phyloP scores from a whole-genome alignment of 2,888 invertebrate genomes.

The Melieria picta region DNA sequence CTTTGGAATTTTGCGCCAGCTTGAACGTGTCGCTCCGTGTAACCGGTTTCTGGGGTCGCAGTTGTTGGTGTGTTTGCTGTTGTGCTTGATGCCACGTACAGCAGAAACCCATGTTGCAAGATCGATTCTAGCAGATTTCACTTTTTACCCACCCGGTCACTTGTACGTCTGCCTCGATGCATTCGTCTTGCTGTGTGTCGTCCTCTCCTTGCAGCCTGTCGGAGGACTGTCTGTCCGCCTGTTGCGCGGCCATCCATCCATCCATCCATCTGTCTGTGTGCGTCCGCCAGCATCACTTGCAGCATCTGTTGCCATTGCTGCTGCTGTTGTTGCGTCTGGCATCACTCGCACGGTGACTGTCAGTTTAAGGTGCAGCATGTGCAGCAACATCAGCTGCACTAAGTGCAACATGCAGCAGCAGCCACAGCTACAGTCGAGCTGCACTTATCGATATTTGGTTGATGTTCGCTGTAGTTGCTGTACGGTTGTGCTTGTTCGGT shows the following conservation, averaged over 20 bases:
- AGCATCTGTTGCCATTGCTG: slow-evolving; percentile 20
- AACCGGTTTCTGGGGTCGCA: slow-evolving; percentile 11
- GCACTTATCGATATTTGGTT: not conserved
- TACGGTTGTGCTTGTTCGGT: slow-evolving; percentile 2
- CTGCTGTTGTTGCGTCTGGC: slow-evolving; percentile 20
- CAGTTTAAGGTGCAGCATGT: slow-evolving; percentile 20
- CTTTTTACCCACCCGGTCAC: slow-evolving; percentile 25
- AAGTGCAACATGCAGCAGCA: slow-evolving; percentile 28
- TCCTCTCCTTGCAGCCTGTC: too few relatives aligned
- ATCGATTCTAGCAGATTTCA: slow-evolving; percentile 33
- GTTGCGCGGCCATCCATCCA: slow-evolving; percentile 20
- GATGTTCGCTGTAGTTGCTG: not conserved
- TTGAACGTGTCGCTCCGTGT: not conserved
- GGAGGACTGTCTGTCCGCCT: not conserved
- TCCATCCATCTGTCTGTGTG: slow-evolving; percentile 1
- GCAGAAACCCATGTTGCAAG: slow-evolving; percentile 32
- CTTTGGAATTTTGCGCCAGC: not conserved
- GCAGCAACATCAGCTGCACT: slow-evolving; percentile 21
- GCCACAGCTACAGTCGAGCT: slow-evolving; percentile 18
- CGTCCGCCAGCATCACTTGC: slow-evolving; percentile 9
- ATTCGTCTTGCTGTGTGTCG: too few relatives aligned
- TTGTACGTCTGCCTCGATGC: too few relatives aligned
- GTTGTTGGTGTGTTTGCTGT: not conserved
- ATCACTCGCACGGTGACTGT: slow-evolving; percentile 17
- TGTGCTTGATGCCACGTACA: not conserved